These are phyloP conservation scores for Sebastes melanostomus DNA, from an alignment of 2,797 vertebrate genomes.

Conservation along the genomic window DNA sequence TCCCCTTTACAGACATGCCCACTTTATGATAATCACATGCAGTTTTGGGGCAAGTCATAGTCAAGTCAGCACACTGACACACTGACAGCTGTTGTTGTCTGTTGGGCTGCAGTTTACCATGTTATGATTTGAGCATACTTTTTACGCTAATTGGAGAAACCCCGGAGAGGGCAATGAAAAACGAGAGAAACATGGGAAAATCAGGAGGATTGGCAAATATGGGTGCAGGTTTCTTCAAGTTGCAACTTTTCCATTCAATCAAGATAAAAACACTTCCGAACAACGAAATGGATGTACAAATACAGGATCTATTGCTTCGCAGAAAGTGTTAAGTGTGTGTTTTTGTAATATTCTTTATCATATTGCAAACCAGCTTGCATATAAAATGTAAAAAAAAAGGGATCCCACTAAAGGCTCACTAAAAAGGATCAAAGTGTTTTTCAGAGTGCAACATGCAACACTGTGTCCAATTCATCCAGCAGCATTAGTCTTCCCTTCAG, in stretches of 20 bases:
- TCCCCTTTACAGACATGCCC: too few relatives aligned
- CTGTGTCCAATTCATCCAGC: slow-evolving; percentile 17
- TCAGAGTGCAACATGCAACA: slow-evolving; percentile 12
- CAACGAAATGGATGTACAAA: neutral
- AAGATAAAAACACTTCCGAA: neutral
- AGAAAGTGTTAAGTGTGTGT: neutral
- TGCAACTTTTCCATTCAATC: neutral
- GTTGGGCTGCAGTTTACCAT: too few relatives aligned
- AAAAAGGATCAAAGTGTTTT: slow-evolving; percentile 9
- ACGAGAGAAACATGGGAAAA: too few relatives aligned
- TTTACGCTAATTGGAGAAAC: too few relatives aligned
- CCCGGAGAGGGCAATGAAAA: too few relatives aligned
- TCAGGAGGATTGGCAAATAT: too few relatives aligned
- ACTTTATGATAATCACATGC: too few relatives aligned
- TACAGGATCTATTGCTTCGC: neutral
- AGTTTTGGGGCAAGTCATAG: too few relatives aligned
- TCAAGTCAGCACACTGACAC: too few relatives aligned
- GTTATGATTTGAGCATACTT: too few relatives aligned
- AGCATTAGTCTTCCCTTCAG: slow-evolving; percentile 15
- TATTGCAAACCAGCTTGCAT: neutral
- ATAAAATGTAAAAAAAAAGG: neutral
- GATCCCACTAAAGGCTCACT: neutral
- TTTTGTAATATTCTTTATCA: neutral
- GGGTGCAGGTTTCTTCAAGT: neutral
- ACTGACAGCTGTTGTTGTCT: too few relatives aligned